Evolutionary conservation across 2,888 invertebrate genomes (phyloP), one percentile per base, ranked within the genome.

Genomic region (Beris chalybata): DNA sequence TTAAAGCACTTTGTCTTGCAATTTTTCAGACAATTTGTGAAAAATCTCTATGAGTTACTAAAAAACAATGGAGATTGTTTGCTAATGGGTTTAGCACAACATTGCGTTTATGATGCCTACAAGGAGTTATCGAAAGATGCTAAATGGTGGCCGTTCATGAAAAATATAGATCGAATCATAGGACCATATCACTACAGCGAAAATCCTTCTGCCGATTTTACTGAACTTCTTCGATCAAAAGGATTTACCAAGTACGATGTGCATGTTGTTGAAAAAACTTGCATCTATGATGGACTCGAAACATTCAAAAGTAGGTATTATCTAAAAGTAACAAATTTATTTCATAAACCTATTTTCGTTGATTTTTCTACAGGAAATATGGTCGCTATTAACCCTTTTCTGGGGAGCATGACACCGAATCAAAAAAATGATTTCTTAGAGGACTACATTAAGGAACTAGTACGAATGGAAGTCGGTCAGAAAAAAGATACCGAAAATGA

Each of bases 51-150:
- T 77, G 80, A 85, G 44, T 76, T 92, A 61, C 78, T 92, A n/a
- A 83, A 82, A 67, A 85, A 85, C 0, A 87, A 86, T 4, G 92
- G 92, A 0, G 87, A 88, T 72, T 85, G 87, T 56, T 77, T 92
- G 11, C 76, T 92, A 2, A 83, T 87, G 15, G 90, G 91, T 73
- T 77, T 90, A 32, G 89, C 89, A 0, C 84, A 83, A 67, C 88
- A 88, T 78, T 86, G 87, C 0, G 84, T 90, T 6, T 92, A 85
- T 75, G 86, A 89, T 47, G 84, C 89, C 1, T 91, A 89, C 76
- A 83, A 86, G 54, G 81, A 80, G n/a, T 66, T 92, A 68, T 82
- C 87, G 0, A 77, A 81, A 58, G 81, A 82, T 63, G 77, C 81
- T 1, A 84, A 84, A 73, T 92, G 91, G 87, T 77, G 81, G 31